Percentiles rank a stretch among this genome's conserved stretches.
Evolutionary conservation across 2,888 invertebrate genomes (phyloP).

Genomic region (Pandemis heparana): DNA sequence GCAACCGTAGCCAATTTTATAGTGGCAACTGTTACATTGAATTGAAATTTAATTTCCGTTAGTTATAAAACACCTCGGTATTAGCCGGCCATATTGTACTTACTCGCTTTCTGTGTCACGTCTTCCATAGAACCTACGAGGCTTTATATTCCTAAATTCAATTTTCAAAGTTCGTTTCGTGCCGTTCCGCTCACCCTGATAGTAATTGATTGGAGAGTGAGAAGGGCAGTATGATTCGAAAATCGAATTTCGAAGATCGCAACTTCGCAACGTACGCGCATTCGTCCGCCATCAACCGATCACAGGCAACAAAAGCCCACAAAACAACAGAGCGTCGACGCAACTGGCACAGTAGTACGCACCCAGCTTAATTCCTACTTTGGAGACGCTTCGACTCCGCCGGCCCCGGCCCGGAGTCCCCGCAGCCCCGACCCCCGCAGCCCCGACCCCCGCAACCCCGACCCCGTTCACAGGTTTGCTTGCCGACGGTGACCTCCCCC

Average conservation of each 20-base stretch:
- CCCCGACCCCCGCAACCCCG: conserved; percentile 53
- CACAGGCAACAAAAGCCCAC: conserved; percentile 37
- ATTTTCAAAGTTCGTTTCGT: no score
- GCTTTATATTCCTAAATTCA: no score
- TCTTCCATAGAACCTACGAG: neutral
- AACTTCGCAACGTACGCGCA: neutral
- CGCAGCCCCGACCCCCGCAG: conserved; percentile 57
- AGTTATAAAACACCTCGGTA: neutral
- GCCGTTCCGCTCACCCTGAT: no score
- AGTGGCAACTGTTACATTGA: no score
- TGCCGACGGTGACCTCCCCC: conserved; percentile 78
- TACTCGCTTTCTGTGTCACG: neutral
- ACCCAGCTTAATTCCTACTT: conserved; percentile 86
- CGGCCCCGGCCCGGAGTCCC: conserved; percentile 70
- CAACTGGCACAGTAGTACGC: conserved; percentile 79
- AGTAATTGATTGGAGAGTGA: no score
- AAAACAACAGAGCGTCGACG: conserved; percentile 79
- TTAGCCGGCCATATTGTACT: no score
- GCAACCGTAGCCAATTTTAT: no score
- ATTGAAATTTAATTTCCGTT: no score
- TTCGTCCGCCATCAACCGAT: neutral
- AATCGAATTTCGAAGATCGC: neutral
- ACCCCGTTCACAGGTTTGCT: conserved; percentile 62
- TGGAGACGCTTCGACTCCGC: conserved; percentile 80
- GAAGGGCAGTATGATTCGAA: no score